phyloP scores from a whole-genome alignment of 2,113 vertebrate genomes.

The Tursiops truncatus region DNA sequence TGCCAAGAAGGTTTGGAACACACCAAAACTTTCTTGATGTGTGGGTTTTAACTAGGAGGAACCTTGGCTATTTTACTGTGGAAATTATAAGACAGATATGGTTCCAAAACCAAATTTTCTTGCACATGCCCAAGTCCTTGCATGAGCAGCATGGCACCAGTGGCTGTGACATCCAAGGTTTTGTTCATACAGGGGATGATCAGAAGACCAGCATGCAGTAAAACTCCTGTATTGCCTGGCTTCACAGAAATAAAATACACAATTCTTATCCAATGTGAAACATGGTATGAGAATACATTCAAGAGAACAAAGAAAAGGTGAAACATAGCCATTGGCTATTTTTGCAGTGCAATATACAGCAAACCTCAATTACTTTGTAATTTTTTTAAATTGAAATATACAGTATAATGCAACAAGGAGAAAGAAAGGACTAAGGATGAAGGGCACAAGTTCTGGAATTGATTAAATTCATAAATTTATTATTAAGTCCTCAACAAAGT shows the following conservation, averaged over 20 bases:
- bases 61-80: not conserved
- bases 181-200: not conserved
- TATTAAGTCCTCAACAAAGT: not conserved
- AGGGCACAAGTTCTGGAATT: not conserved
- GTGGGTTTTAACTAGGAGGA: not conserved
- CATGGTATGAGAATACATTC: not conserved
- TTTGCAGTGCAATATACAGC: not conserved
- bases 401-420: not conserved
- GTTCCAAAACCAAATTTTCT: not conserved
- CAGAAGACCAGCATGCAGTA: not conserved
- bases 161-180: not conserved
- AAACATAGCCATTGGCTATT: not conserved
- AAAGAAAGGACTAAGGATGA: not conserved
- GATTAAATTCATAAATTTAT: not conserved
- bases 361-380: not conserved
- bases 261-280: not conserved
- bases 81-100: not conserved
- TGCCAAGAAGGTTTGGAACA: not conserved
- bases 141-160: not conserved
- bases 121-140: not conserved
- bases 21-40: not conserved
- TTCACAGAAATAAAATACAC: not conserved
- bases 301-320: not conserved
- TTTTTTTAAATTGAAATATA: not conserved
- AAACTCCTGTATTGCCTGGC: not conserved